These are phyloP conservation scores for Aphis gossypii DNA, from an alignment of 1,140 invertebrate genomes.

Conservation along the genomic window DNA sequence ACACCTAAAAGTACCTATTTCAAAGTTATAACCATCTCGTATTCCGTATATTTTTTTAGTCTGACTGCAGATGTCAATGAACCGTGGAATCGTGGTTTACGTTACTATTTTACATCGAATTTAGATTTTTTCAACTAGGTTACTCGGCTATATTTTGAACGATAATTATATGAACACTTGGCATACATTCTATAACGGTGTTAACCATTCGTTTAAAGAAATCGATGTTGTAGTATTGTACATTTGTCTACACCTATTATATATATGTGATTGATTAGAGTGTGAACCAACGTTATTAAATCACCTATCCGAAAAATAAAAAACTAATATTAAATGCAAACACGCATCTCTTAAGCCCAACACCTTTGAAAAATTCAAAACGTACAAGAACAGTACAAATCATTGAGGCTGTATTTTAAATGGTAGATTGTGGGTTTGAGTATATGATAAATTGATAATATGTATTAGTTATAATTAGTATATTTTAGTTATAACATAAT, in stretches of 20 bases:
- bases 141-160: background rate
- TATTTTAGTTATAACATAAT: background rate
- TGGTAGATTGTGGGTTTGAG: background rate
- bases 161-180: no score
- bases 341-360: background rate
- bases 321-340: background rate
- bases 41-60: conserved; percentile 35
- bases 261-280: background rate
- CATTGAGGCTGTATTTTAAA: background rate
- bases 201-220: background rate
- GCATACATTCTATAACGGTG: background rate
- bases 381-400: background rate
- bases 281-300: background rate
- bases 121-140: conserved; percentile 32
- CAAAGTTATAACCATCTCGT: background rate
- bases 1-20: background rate
- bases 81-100: background rate
- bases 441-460: no score
- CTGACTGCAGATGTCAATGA: conserved; percentile 21
- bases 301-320: background rate
- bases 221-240: background rate
- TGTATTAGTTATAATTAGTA: background rate
- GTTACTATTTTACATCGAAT: background rate
- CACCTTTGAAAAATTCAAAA: background rate
- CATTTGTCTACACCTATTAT: background rate